Conservation (phyloP, 1,140 invertebrate species). For the Drosophila nannoptera region DNA sequence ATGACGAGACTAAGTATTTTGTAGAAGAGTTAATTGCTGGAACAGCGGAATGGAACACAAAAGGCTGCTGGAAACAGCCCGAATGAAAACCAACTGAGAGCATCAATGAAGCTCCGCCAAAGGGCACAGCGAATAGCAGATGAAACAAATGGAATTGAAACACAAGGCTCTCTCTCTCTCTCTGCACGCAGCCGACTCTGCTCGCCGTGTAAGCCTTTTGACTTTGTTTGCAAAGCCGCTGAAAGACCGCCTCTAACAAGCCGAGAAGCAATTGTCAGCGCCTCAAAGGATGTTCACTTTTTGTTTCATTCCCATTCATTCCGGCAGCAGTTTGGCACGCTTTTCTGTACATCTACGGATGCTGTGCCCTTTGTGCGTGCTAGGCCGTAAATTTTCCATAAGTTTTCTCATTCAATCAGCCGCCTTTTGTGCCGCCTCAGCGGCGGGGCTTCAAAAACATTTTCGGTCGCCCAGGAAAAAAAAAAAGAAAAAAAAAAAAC, state of each 20-base stretch:
- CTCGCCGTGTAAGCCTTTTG: neutral
- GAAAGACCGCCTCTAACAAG: neutral
- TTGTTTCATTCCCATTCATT: neutral
- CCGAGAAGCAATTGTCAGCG: neutral
- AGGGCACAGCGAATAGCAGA: no score
- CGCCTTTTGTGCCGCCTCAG: slow-evolving; percentile 26
- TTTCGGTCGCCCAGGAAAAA: slow-evolving; percentile 3
- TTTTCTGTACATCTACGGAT: neutral
- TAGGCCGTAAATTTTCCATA: slow-evolving; percentile 39
- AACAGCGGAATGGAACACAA: neutral
- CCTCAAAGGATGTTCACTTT: neutral
- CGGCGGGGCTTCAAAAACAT: slow-evolving; percentile 15
- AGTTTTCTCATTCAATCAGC: slow-evolving; percentile 30
- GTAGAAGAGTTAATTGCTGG: no score
- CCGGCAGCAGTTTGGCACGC: neutral
- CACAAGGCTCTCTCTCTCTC: neutral
- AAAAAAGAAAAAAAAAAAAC: no score
- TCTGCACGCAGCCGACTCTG: neutral
- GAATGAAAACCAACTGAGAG: neutral
- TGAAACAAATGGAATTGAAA: neutral
- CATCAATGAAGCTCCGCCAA: neutral
- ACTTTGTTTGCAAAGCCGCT: neutral
- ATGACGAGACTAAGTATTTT: no score
- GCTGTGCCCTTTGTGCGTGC: slow-evolving; percentile 7
- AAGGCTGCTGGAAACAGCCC: no score